Evolutionary conservation across 2,888 invertebrate genomes (phyloP).

Genomic region (Isotomurus palustris): DNA sequence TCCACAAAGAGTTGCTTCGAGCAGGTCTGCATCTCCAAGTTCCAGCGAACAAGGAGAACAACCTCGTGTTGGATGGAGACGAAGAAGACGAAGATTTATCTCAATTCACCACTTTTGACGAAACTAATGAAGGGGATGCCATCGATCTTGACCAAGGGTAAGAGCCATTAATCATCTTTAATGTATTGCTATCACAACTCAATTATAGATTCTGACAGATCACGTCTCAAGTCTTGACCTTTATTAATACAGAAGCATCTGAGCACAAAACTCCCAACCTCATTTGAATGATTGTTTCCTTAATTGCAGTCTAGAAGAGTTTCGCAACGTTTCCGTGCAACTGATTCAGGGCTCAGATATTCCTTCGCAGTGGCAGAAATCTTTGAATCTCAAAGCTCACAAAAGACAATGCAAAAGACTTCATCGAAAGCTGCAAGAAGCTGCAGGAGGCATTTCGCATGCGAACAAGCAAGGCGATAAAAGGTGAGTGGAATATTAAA

Average conservation of each 20-base stretch:
- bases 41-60: constrained; percentile 22
- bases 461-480: not conserved
- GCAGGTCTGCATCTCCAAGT: constrained; percentile 36
- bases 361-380: constrained; percentile 55
- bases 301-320: constrained; percentile 34
- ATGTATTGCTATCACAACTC: not conserved
- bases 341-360: constrained; percentile 54
- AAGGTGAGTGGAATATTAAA: too few species aligned
- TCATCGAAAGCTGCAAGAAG: constrained; percentile 49
- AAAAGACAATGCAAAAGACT: constrained; percentile 56
- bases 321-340: constrained; percentile 56
- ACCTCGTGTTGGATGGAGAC: constrained; percentile 19
- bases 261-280: too few species aligned
- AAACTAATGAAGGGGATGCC: constrained; percentile 25
- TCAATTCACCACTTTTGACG: too few species aligned
- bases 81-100: constrained; percentile 10
- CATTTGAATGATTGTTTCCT: too few species aligned
- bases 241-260: too few species aligned
- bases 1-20: constrained; percentile 57
- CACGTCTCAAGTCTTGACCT: too few species aligned
- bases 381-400: constrained; percentile 60
- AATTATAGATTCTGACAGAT: not conserved
- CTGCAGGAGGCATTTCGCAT: constrained; percentile 2
- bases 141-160: constrained; percentile 40
- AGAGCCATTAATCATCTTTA: not conserved